These are phyloP conservation scores for Ceyx melanurus DNA, from an alignment of 2,113 vertebrate species.

Conservation along the genomic window DNA sequence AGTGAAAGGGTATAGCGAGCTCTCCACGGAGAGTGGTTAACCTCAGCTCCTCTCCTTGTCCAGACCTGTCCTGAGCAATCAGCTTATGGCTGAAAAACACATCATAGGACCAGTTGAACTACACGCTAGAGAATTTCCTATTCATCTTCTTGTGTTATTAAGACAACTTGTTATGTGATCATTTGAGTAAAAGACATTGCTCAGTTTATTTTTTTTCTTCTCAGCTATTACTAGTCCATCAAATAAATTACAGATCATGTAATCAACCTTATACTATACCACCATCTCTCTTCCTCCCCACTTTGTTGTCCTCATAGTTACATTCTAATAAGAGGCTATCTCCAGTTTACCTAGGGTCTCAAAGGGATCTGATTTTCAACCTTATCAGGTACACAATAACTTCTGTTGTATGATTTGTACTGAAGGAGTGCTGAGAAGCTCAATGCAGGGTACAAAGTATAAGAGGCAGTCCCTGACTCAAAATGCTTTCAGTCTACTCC, in stretches of 20 bases:
- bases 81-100: conserved; percentile 10
- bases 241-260: neutral
- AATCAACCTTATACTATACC: neutral
- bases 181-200: neutral
- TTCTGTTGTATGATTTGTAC: neutral
- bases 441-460: neutral
- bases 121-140: neutral
- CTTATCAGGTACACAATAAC: neutral
- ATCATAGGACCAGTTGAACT: neutral
- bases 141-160: neutral
- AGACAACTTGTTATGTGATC: neutral
- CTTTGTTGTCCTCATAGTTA: neutral
- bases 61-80: neutral
- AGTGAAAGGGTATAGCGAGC: neutral
- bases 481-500: neutral
- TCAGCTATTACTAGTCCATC: neutral
- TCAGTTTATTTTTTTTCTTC: neutral
- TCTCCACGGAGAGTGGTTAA: neutral
- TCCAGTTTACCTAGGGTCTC: neutral
- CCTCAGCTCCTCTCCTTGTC: conserved; percentile 40
- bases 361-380: neutral
- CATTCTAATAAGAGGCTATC: neutral
- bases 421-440: neutral
- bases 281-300: neutral
- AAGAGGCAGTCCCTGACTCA: neutral